phyloP scores from a whole-genome alignment of 2,113 vertebrate species.

The Castor canadensis region DNA sequence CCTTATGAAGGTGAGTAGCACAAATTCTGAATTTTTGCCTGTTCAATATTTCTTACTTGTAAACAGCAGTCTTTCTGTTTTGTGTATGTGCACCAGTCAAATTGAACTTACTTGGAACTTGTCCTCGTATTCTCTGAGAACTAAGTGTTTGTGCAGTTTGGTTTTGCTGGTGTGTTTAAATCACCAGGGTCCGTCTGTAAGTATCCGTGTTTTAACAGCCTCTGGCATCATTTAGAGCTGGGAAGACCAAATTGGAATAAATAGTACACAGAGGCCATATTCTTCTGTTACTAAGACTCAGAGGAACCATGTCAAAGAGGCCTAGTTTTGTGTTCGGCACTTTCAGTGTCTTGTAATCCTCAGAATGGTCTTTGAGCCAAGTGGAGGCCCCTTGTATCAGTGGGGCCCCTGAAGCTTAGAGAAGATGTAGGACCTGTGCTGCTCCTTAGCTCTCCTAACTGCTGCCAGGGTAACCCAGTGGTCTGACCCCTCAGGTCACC shows the following conservation, averaged over 20 bases:
- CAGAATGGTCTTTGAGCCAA: not conserved
- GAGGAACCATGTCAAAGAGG: not conserved
- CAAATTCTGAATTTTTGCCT: not conserved
- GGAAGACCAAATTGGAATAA: not conserved
- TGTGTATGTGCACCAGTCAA: not conserved
- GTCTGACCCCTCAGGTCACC: not conserved
- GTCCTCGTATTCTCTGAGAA: too few relatives aligned
- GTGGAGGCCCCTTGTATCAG: not conserved
- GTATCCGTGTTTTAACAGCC: not conserved
- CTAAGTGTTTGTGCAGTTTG: not conserved
- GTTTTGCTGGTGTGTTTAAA: not conserved
- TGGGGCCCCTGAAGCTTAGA: not conserved
- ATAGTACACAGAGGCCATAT: not conserved
- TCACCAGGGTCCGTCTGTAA: not conserved
- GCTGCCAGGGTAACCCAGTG: not conserved
- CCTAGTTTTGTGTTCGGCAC: not conserved
- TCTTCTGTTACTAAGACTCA: not conserved
- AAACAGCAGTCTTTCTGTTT: not conserved
- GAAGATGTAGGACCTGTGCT: not conserved
- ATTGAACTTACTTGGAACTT: not conserved
- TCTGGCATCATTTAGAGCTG: not conserved
- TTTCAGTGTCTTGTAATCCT: not conserved
- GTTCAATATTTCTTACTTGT: not conserved
- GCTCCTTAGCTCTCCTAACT: too few relatives aligned
- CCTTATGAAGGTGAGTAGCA: conserved; percentile 93